A percentile compares a stretch with the other conserved stretches of the same genome.
Evolutionary conservation across 2,888 invertebrate species (phyloP).

Genomic region (Bruchidius siliquastri): DNA sequence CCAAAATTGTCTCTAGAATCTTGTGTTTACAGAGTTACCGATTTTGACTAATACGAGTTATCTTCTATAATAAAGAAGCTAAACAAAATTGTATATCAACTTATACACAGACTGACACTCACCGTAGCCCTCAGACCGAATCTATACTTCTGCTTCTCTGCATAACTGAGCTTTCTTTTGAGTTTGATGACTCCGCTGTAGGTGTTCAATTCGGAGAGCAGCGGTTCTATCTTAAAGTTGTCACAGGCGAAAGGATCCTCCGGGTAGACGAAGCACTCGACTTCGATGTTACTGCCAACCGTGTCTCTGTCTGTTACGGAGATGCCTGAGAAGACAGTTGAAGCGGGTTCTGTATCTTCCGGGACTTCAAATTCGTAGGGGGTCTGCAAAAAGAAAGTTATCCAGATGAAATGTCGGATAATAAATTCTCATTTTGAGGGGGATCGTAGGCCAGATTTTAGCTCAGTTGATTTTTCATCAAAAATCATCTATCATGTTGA

Average conservation of each 20-base stretch:
- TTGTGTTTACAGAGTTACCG: too few species aligned
- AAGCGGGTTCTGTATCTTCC: constrained; percentile 70
- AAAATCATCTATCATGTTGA: too few species aligned
- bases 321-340: constrained; percentile 68
- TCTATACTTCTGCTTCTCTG: constrained; percentile 71
- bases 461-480: too few species aligned
- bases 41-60: not conserved
- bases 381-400: constrained; percentile 62
- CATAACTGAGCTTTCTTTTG: constrained; percentile 68
- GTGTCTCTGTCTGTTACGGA: constrained; percentile 74
- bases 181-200: constrained; percentile 72
- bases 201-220: constrained; percentile 61
- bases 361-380: constrained; percentile 76
- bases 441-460: too few species aligned
- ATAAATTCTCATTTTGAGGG: too few species aligned
- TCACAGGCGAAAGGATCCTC: constrained; percentile 69
- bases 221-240: constrained; percentile 61
- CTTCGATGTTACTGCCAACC: constrained; percentile 74
- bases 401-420: constrained; percentile 20
- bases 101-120: too few species aligned
- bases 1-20: too few species aligned
- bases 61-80: too few species aligned
- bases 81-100: too few species aligned
- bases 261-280: constrained; percentile 57
- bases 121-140: constrained; percentile 73